Base-by-base conservation (phyloP, 2,888 invertebrate species). In the Oscheius sp. region DNA sequence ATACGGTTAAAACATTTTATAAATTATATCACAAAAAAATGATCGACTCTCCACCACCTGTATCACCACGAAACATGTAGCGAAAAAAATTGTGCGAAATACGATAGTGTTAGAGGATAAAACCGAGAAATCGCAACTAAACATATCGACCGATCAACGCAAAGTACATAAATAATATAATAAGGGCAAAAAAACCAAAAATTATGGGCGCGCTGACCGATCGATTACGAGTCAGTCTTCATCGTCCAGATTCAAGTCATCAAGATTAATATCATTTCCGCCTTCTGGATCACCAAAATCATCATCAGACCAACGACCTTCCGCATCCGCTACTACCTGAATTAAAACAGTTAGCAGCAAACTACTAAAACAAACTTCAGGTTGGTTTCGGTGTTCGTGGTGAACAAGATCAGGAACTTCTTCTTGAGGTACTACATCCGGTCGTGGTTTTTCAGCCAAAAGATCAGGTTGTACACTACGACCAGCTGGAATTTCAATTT, bases 191-290 rank as follows among this genome's bases (percentile, higher is more conserved):
- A 36, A 20, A 20, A 30, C 3, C 17, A 33, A 22, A 36, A 5
- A 26, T 44, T 59, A 59, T 14, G 41, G n/a, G 24, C 28, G 59
- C 44, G 74, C 72, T 61, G 77, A 74, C 56, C 66, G 74, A 73
- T 74, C 73, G 72, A 78, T 74, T 45, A 80, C 74, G 28, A 78
- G 80, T 82, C 80, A 81, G 74, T 81, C 82, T 70, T 82, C 82
- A 70, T 83, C 82, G 54, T 80, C 80, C 36, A 83, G 67, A 44
- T 81, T 76, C 65, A 84, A 68, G 56, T 82, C 78, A 51, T 83
- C 82, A 51, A 83, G 61, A 66, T 84, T 76, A 59, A 80, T 70
- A 67, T 82, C 82, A 26, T 80, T 77, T 17, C 70, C 75, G 47
- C 63, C 73, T 20, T 73, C 70, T 9, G 78, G 70, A 51, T 82